Percentiles rank a stretch among this genome's conserved stretches.
Conservation (phyloP, 92 coral and sea anemone species). For the Siderastrea siderea region DNA sequence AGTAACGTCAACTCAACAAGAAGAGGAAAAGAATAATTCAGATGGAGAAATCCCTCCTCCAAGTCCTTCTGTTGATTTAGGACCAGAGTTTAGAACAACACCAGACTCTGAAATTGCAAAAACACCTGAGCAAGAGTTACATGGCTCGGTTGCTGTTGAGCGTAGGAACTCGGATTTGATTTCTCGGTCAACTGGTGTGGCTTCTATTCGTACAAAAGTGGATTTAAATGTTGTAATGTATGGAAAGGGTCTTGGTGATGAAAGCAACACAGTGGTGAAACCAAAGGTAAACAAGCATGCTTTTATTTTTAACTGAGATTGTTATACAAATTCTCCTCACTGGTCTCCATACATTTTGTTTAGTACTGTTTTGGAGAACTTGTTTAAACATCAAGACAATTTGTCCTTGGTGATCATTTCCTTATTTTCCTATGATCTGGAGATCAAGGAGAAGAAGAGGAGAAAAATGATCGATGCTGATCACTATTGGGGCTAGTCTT, state of each 20-base stretch:
- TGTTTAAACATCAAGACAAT: too few relatives aligned
- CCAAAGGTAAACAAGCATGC: conserved; percentile 26
- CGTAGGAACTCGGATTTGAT: conserved; percentile 33
- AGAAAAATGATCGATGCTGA: too few relatives aligned
- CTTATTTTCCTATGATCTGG: too few relatives aligned
- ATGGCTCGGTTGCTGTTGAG: conserved; percentile 14
- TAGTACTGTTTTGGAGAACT: too few relatives aligned
- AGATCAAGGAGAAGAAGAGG: too few relatives aligned
- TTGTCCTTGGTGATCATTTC: too few relatives aligned
- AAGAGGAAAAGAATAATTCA: conserved; percentile 11
- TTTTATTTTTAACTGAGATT: too few relatives aligned
- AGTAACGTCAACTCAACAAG: conserved; percentile 1
- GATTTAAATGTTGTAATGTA: conserved; percentile 97
- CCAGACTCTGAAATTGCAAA: conserved; percentile 9
- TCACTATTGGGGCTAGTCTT: too few relatives aligned
- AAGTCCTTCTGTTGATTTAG: conserved; percentile 87
- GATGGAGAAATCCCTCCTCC: conserved; percentile 70
- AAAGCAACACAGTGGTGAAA: conserved; percentile 34
- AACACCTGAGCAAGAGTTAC: neutral
- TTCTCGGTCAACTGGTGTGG: conserved; percentile 66
- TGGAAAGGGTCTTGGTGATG: conserved; percentile 84
- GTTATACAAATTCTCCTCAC: too few relatives aligned
- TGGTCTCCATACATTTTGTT: too few relatives aligned
- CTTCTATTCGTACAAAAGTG: conserved; percentile 85
- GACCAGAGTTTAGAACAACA: conserved; percentile 53